Evolutionary conservation across 2,797 vertebrate species (phyloP), one percentile per base, ranked within the genome.

Genomic region (Sebastes oblongus): DNA sequence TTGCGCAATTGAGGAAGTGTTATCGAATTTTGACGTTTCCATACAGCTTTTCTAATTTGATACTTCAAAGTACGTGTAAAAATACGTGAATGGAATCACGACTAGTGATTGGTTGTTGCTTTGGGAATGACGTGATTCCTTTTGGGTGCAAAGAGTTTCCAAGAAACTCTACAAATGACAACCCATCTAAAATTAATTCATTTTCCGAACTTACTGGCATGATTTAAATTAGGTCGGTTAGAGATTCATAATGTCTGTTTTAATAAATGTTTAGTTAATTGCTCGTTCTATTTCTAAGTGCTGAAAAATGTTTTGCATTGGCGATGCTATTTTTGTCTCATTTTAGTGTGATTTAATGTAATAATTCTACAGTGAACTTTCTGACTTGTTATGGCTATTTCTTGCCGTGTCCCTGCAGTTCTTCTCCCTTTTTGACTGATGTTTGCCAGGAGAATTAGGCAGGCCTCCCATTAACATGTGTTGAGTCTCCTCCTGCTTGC

Each of bases 371-470:
- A 54, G 18, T 50, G 29, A 62, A 27, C 36, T 16, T 61, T 42
- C 27, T 3, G 18, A 66, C 50, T 50, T 24, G 9, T 42, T 13
- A 18, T n/a, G 12, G 10, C 36, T 39, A 22, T 62, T 69, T 66
- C 68, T 22, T 20, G 29, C 68, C 64, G 61, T 14, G 32, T 55
- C 24, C 30, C 66, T 75, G 27, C 67, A 11, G 32, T 66, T 64
- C 65, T 10, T 75, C 29, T 54, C 22, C 29, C 11, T 11, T 10
- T 54, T 6, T 87, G 72, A 82, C 34, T 52, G 67, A 67, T 74
- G 55, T 50, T 62, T 85, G 77, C 73, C 72, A 77, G 75, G 61
- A 59, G 27, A 83, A 87, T 83, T 54, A 68, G 61, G 54, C 78
- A 77, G 46, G 8, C n/a, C 46, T 85, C 72, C 70, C 30, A 70